phyloP scores from a whole-genome alignment of 2,888 invertebrate genomes.

The Tortrix viridana region DNA sequence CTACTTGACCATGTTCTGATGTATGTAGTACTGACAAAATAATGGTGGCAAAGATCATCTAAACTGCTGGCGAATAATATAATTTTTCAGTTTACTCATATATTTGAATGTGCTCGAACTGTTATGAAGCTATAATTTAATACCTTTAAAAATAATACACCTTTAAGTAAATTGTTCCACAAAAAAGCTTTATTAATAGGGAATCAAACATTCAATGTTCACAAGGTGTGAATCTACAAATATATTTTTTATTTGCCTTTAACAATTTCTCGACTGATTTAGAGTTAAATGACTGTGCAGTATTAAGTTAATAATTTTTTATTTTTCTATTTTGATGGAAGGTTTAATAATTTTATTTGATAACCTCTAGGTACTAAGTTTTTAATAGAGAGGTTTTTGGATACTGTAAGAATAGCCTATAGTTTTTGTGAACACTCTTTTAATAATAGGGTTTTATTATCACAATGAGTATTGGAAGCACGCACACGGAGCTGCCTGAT shows the following conservation, averaged over 20 bases:
- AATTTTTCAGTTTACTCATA: conserved; percentile 34
- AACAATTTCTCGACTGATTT: conserved; percentile 79
- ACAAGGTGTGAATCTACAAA: conserved; percentile 51
- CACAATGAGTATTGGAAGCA: conserved; percentile 12
- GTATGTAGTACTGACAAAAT: conserved; percentile 31
- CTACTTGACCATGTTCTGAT: conserved; percentile 64
- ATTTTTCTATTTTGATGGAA: conserved; percentile 73
- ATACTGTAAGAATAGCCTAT: conserved; percentile 45
- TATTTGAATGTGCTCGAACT: conserved; percentile 65
- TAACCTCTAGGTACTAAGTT: conserved; percentile 66
- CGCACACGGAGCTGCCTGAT: background rate
- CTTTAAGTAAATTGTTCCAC: conserved; percentile 52
- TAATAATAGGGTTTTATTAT: conserved; percentile 18
- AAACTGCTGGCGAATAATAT: conserved; percentile 18
- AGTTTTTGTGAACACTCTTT: conserved; percentile 39
- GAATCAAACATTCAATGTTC: conserved; percentile 53
- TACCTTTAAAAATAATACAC: conserved; percentile 50
- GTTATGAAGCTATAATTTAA: conserved; percentile 58
- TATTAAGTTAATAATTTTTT: conserved; percentile 79
- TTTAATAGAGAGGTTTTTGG: conserved; percentile 59
- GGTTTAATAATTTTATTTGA: conserved; percentile 76
- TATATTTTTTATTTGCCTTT: conserved; percentile 62
- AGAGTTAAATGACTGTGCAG: conserved; percentile 79
- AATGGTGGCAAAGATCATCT: conserved; percentile 2
- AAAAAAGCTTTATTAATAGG: conserved; percentile 55